phyloP scores from a whole-genome alignment of 2,888 invertebrate species.

The Thecophora atra region DNA sequence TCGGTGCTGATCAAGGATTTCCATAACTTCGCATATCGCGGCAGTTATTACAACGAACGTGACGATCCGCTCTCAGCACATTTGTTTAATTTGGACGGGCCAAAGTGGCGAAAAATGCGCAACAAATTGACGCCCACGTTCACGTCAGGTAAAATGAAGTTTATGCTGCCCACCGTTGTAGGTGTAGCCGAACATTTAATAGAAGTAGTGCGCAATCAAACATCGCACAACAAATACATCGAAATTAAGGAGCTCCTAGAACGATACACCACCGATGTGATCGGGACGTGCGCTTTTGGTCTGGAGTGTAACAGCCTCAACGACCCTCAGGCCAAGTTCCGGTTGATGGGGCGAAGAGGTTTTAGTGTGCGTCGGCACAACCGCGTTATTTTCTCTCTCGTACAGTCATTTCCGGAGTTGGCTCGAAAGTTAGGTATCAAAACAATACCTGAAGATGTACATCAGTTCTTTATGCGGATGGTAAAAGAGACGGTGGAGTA shows the following conservation, averaged over 20 bases:
- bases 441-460: constrained; percentile 50
- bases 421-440: constrained; percentile 50
- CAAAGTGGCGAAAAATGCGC: constrained; percentile 65
- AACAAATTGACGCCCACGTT: constrained; percentile 65
- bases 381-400: constrained; percentile 45
- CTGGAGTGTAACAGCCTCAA: constrained; percentile 66
- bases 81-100: constrained; percentile 61
- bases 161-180: constrained; percentile 50
- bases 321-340: constrained; percentile 63
- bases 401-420: constrained; percentile 50
- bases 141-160: constrained; percentile 56
- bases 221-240: constrained; percentile 25
- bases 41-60: constrained; percentile 56
- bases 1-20: constrained; percentile 59
- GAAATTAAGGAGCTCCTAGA: constrained; percentile 65
- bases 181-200: constrained; percentile 49
- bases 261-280: constrained; percentile 68
- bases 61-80: constrained; percentile 63
- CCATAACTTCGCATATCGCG: constrained; percentile 62
- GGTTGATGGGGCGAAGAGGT: constrained; percentile 53
- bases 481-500: constrained; percentile 63
- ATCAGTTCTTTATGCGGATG: constrained; percentile 55
- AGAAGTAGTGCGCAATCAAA: constrained; percentile 37
- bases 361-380: constrained; percentile 50
- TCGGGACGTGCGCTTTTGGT: constrained; percentile 67